Evolutionary conservation across 2,888 invertebrate genomes (phyloP).

Genomic region (Ceratothoa steindachneri): DNA sequence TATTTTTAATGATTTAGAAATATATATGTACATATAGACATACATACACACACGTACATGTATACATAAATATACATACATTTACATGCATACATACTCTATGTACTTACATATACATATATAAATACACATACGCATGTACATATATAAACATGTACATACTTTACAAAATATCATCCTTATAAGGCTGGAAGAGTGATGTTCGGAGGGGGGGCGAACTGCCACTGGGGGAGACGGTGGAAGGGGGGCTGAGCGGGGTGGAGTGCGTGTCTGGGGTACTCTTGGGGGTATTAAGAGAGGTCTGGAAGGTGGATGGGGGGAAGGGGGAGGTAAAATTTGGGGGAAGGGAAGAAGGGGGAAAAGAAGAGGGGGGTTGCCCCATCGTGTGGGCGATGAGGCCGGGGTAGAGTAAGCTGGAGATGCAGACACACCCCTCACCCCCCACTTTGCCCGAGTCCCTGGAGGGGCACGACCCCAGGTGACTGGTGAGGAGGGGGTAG

Average conservation of each 20-base stretch:
- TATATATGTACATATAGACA: constrained; percentile 10
- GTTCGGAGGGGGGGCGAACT: neutral
- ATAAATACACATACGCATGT: neutral
- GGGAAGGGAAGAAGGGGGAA: constrained; percentile 2
- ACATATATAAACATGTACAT: neutral
- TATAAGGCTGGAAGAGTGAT: constrained; percentile 28
- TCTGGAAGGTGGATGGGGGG: constrained; percentile 1
- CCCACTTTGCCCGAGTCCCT: constrained; percentile 24
- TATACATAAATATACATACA: neutral
- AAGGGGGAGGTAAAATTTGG: neutral
- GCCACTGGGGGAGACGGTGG: neutral
- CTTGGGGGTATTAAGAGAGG: neutral
- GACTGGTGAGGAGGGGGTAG: constrained; percentile 10
- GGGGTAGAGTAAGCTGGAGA: constrained; percentile 26
- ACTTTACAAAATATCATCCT: constrained; percentile 18
- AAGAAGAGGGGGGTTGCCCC: neutral
- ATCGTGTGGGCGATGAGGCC: neutral
- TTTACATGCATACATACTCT: neutral
- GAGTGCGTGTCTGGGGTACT: neutral
- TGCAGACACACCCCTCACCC: constrained; percentile 22
- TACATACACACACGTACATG: neutral
- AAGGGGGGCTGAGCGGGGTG: neutral
- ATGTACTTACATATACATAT: neutral
- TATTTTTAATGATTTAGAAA: constrained; percentile 1
- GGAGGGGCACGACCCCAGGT: constrained; percentile 23